A percentile compares a stretch with the other conserved stretches of the same genome.
Evolutionary conservation across 2,113 vertebrate species (phyloP).

Genomic region (Periophthalmus modestus): DNA sequence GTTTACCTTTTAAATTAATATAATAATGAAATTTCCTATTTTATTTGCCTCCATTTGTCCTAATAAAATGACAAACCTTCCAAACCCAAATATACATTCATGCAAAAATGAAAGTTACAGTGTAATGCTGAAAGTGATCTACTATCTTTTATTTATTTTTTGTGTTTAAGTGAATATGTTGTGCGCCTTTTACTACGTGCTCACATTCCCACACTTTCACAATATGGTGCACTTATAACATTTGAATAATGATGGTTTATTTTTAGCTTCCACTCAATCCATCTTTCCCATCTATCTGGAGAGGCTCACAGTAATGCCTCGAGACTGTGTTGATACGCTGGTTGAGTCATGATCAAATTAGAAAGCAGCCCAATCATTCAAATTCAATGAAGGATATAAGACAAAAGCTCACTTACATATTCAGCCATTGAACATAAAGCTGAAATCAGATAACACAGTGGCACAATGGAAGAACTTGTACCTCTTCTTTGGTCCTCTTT

Average conservation of each 20-base stretch:
- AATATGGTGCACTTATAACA: not conserved
- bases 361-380: slow-evolving; percentile 40
- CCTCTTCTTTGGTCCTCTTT: slow-evolving; percentile 95
- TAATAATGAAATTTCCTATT: no score
- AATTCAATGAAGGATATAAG: slow-evolving; percentile 49
- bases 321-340: slow-evolving; percentile 38
- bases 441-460: not conserved
- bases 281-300: slow-evolving; percentile 28
- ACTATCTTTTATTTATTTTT: no score
- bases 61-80: no score
- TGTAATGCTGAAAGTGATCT: no score
- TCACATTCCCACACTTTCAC: not conserved
- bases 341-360: slow-evolving; percentile 48
- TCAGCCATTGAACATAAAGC: not conserved
- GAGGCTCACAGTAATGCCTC: slow-evolving; percentile 31
- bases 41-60: no score
- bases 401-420: slow-evolving; percentile 30
- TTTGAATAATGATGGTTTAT: not conserved
- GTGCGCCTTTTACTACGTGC: not conserved
- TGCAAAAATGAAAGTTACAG: no score
- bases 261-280: not conserved
- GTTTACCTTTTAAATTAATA: no score
- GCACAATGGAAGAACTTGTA: slow-evolving; percentile 55
- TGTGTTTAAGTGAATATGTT: not conserved
- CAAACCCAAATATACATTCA: no score